phyloP scores from a whole-genome alignment of 2,113 vertebrate genomes.

The Mesocricetus auratus region DNA sequence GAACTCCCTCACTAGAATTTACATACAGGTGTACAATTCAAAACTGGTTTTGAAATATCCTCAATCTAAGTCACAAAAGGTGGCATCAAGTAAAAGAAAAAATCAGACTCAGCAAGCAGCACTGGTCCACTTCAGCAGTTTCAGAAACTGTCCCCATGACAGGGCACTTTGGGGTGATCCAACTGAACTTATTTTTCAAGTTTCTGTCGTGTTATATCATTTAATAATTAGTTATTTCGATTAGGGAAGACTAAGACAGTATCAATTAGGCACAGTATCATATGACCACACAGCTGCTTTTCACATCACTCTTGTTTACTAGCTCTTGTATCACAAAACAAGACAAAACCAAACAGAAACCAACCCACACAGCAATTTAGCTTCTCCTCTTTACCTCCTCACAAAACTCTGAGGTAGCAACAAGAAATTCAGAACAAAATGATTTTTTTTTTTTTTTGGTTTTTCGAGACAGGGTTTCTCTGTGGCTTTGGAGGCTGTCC shows the following conservation, averaged over 20 bases:
- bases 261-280: neutral
- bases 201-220: neutral
- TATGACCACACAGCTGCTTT: neutral
- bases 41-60: neutral
- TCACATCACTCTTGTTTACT: conserved; percentile 13
- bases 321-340: neutral
- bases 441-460: no score
- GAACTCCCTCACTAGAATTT: neutral
- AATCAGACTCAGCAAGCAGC: neutral
- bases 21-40: conserved; percentile 32
- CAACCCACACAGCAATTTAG: neutral
- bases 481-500: no score
- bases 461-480: no score
- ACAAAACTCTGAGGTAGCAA: conserved; percentile 36
- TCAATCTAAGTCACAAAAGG: neutral
- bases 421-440: conserved; percentile 1
- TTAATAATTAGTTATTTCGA: conserved; percentile 55
- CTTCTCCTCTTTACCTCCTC: neutral
- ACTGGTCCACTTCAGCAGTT: no score
- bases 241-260: neutral
- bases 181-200: conserved; percentile 38
- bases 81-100: neutral
- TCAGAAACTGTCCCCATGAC: neutral
- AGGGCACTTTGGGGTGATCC: neutral
- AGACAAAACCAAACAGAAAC: neutral